phyloP scores from a whole-genome alignment of 1,140 invertebrate genomes.

The Drosophila sp. region DNA sequence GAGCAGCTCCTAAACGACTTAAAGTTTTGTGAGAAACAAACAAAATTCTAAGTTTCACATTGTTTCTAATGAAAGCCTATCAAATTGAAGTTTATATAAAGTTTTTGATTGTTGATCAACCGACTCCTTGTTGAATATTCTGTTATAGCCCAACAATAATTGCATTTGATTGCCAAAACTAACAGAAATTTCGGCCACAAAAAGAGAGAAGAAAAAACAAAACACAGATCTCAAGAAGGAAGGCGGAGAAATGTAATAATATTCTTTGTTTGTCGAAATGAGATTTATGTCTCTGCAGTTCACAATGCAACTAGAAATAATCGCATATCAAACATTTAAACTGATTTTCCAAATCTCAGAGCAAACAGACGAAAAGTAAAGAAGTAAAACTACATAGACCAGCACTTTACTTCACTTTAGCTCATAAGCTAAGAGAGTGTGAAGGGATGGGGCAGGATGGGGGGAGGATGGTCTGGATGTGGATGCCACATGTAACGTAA shows the following conservation, averaged over 20 bases:
- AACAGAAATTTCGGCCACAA: slow-evolving; percentile 10
- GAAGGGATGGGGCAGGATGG: background rate
- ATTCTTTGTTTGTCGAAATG: slow-evolving; percentile 23
- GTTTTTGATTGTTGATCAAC: too few relatives aligned
- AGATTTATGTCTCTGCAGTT: slow-evolving; percentile 10
- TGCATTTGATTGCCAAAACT: background rate
- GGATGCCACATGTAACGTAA: slow-evolving; percentile 53
- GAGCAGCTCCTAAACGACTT: too few relatives aligned
- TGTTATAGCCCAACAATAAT: background rate
- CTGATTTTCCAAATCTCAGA: slow-evolving; percentile 47
- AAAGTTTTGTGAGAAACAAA: too few relatives aligned
- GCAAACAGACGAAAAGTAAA: background rate
- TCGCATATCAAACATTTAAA: slow-evolving; percentile 60
- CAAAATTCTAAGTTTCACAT: too few relatives aligned
- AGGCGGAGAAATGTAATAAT: background rate
- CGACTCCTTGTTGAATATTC: too few relatives aligned
- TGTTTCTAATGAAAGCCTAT: too few relatives aligned
- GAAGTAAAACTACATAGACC: slow-evolving; percentile 13
- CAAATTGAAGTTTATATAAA: too few relatives aligned
- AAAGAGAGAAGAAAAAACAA: background rate
- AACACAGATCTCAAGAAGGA: background rate
- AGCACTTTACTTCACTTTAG: slow-evolving; percentile 32
- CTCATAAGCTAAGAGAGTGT: slow-evolving; percentile 41
- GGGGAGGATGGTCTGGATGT: background rate
- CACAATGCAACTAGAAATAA: slow-evolving; percentile 33